A percentile compares a stretch with the other conserved stretches of the same genome.
These are phyloP conservation scores for Philereme vetulata DNA, from an alignment of 2,888 invertebrate species.

Conservation along the genomic window DNA sequence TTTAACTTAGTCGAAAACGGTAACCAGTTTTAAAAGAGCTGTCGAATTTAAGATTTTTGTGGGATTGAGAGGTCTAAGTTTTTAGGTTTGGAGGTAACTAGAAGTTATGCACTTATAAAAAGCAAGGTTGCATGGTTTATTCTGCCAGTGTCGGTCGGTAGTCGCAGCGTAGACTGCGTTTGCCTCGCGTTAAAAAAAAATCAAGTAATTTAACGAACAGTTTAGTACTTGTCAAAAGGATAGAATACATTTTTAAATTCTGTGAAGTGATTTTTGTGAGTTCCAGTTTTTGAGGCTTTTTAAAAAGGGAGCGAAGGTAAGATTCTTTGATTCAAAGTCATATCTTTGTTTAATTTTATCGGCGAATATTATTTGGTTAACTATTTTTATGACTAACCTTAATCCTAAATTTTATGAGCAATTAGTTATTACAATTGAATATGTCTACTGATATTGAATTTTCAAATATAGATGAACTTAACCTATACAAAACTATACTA, in stretches of 20 bases:
- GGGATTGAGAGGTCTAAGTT: constrained; percentile 1
- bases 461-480: too few relatives aligned
- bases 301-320: constrained; percentile 45
- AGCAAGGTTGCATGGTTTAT: constrained; percentile 51
- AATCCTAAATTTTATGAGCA: too few relatives aligned
- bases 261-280: constrained; percentile 55
- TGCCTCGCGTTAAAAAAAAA: constrained; percentile 49
- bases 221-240: constrained; percentile 57
- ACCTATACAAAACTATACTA: too few relatives aligned
- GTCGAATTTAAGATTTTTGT: neutral
- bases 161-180: constrained; percentile 59
- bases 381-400: too few relatives aligned
- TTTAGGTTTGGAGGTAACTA: constrained; percentile 23
- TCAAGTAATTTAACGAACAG: constrained; percentile 61
- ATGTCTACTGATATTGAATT: too few relatives aligned
- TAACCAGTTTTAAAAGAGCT: constrained; percentile 9
- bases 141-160: constrained; percentile 53
- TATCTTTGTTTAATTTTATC: too few relatives aligned
- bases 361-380: too few relatives aligned
- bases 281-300: constrained; percentile 50
- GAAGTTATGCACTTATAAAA: constrained; percentile 41
- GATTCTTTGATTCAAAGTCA: neutral
- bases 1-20: constrained; percentile 8
- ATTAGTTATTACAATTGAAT: too few relatives aligned
- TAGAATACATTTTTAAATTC: constrained; percentile 44